Evolutionary conservation across 2,797 vertebrate species (phyloP), one percentile per base, ranked within the genome.

Genomic region (Mormyrops boulengeri): DNA sequence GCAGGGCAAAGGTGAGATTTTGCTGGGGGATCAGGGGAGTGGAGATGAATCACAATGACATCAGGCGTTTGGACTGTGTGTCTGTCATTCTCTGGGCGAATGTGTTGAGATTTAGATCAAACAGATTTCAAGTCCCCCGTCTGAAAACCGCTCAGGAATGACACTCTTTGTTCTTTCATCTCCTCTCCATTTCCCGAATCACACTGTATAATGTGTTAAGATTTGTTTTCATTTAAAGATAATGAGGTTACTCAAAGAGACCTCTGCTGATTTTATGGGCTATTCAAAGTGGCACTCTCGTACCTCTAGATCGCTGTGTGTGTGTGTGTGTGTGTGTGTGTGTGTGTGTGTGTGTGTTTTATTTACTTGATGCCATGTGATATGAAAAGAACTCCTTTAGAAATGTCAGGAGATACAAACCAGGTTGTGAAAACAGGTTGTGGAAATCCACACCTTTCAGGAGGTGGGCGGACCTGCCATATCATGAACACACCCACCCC

Each of bases 221-320:
- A 85, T 85, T 53, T 53, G 49, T 85, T 52, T 85, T 52, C 84
- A 85, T 53, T 85, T 85, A 53, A 50, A 85, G 49, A 85, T 85
- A 85, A 85, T 52, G 11, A 52, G n/a, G 9, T 7, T 11, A 85
- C n/a, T 52, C n/a, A 52, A 49, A 52, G 84, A 52, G 84, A 85
- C 22, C 47, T 26, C 84, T 52, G 22, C 84, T 85, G n/a, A 47
- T 85, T 85, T 30, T 22, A 14, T 85, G 84, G 22, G 84, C 84
- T 53, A 22, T 49, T 85, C 47, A 30, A 85, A 14, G 50, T 30
- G 84, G 22, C 84, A 53, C 2, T 11, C 22, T 6, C 1, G 1
- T 0, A 34, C 49, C 84, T 26, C 49, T 34, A 44, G 14, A 17
- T 80, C 17, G 38, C 73, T 3, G 5, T 34, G 22, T 34, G 66